Evolutionary conservation across 2,113 vertebrate species (phyloP).

Genomic region (Anhinga anhinga): DNA sequence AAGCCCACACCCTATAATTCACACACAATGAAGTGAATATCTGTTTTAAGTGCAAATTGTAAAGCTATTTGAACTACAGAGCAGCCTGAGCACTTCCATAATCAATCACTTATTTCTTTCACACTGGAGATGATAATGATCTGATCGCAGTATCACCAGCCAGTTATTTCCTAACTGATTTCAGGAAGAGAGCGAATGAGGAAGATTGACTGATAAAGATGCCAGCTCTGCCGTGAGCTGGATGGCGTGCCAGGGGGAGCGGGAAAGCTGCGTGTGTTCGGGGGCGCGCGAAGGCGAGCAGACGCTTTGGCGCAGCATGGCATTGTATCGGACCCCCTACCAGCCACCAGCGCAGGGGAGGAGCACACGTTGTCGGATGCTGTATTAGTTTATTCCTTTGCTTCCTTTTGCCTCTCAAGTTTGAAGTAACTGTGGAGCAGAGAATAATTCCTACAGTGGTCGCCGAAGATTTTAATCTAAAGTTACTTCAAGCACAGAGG

Average conservation of each 20-base stretch:
- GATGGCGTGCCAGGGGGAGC: not conserved
- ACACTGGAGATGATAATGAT: conserved; percentile 42
- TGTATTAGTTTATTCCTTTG: not conserved
- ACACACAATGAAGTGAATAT: not conserved
- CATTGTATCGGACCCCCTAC: not conserved
- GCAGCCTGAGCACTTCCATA: not conserved
- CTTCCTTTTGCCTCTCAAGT: not conserved
- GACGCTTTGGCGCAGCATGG: not conserved
- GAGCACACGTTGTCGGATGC: not conserved
- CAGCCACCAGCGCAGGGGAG: not conserved
- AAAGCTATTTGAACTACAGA: conserved; percentile 3
- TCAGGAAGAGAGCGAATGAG: conserved; percentile 28
- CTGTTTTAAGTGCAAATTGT: conserved; percentile 2
- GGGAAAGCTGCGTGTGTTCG: not conserved
- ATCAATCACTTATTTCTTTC: conserved; percentile 53
- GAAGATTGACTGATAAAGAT: not conserved
- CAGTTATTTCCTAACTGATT: conserved; percentile 50
- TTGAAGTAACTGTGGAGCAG: not conserved
- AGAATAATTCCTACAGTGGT: not conserved
- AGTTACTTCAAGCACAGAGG: not conserved
- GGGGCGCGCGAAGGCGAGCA: not conserved
- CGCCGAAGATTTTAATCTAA: not conserved
- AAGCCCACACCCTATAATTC: not conserved
- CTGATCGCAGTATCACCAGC: conserved; percentile 31
- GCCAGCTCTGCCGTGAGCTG: not conserved